Percentiles rank a stretch among this genome's conserved stretches.
phyloP scores from a whole-genome alignment of 2,888 invertebrate genomes.

The Tanytarsus gracilentus region DNA sequence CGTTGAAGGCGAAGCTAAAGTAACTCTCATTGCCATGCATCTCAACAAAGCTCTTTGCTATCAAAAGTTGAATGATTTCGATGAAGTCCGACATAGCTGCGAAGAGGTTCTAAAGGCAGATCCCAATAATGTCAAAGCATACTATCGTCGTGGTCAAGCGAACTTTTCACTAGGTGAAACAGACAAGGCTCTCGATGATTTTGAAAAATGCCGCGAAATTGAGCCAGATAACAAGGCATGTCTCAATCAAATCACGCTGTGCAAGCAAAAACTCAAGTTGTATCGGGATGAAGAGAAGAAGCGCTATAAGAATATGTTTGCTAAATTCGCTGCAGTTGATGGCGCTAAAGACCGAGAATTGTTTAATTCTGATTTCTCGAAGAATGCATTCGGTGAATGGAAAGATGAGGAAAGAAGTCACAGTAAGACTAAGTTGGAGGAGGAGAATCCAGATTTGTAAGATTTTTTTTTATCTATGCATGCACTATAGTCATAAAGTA shows the following conservation, averaged over 20 bases:
- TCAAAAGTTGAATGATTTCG: conserved; percentile 56
- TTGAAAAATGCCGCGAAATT: conserved; percentile 60
- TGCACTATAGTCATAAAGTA: neutral
- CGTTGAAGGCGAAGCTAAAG: conserved; percentile 45
- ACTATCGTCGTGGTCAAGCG: conserved; percentile 82
- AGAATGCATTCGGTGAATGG: conserved; percentile 10
- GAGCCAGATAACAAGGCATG: conserved; percentile 90
- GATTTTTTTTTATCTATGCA: neutral
- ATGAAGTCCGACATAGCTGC: conserved; percentile 62
- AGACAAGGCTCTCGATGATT: conserved; percentile 66
- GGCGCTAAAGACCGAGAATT: neutral
- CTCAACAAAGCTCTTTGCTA: conserved; percentile 76
- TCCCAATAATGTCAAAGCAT: conserved; percentile 72
- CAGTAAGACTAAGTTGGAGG: neutral
- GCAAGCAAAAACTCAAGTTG: conserved; percentile 63
- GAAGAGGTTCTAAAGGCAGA: conserved; percentile 68
- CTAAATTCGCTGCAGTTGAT: conserved; percentile 77
- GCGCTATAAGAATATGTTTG: conserved; percentile 91
- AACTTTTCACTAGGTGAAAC: conserved; percentile 65
- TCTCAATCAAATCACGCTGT: conserved; percentile 60
- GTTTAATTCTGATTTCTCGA: neutral
- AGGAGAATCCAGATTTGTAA: conserved; percentile 23
- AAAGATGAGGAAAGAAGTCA: conserved; percentile 14
- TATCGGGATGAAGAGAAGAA: conserved; percentile 73
- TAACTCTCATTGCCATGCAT: conserved; percentile 58